Conservation (phyloP, 2,113 vertebrate species). For the Nipponia nippon region DNA sequence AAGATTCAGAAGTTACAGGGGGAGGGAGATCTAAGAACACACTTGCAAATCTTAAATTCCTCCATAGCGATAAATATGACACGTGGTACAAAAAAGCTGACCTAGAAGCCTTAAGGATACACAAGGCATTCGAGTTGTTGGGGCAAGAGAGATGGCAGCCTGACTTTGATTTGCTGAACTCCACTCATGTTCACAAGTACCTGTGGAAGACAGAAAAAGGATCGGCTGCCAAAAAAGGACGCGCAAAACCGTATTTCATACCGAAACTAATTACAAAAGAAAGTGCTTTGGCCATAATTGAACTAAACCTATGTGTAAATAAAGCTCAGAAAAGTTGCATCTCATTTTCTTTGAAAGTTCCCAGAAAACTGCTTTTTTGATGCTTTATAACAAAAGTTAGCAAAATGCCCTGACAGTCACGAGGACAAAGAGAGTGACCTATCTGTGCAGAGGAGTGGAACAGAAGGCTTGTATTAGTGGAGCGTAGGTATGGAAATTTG, state of each 20-base stretch:
- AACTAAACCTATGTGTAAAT: neutral
- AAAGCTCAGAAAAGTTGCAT: neutral
- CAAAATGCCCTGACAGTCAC: neutral
- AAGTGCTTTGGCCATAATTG: neutral
- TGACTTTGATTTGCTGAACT: neutral
- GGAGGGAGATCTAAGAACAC: neutral
- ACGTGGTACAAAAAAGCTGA: neutral
- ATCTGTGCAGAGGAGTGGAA: neutral
- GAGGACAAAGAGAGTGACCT: neutral
- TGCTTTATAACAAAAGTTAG: neutral
- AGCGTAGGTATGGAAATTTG: neutral
- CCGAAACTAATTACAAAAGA: neutral
- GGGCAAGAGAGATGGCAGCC: neutral
- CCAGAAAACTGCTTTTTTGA: neutral
- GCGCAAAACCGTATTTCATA: neutral
- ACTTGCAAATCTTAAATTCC: neutral
- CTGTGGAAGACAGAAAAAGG: neutral
- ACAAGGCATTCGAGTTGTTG: neutral
- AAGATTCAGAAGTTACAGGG: neutral
- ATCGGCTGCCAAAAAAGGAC: accelerated
- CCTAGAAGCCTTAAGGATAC: neutral
- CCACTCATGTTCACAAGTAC: neutral
- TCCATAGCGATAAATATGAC: neutral
- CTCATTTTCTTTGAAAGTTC: neutral
- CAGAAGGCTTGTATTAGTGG: neutral